Evolutionary conservation across 2,888 invertebrate species (phyloP).

Genomic region (Criorhina ranunculi): DNA sequence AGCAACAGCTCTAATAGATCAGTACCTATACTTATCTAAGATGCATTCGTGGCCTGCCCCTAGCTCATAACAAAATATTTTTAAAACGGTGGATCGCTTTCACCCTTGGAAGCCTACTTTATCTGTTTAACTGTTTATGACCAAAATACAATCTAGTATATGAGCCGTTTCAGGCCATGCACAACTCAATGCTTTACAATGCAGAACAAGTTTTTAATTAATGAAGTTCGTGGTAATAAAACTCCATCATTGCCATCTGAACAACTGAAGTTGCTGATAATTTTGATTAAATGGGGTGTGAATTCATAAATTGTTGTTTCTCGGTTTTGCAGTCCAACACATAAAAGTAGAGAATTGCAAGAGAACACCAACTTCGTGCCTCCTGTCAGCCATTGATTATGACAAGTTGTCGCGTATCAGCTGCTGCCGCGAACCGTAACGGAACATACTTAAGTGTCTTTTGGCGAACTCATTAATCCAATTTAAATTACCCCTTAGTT

Average conservation of each 20-base stretch:
- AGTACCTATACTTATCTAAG: no score
- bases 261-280: constrained; percentile 64
- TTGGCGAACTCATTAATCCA: constrained; percentile 74
- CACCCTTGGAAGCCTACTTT: background rate
- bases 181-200: background rate
- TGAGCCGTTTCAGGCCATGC: background rate
- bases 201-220: constrained; percentile 66
- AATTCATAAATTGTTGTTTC: constrained; percentile 72
- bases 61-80: no score
- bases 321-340: constrained; percentile 37
- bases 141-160: background rate
- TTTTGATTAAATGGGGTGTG: constrained; percentile 75
- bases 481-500: constrained; percentile 67
- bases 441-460: constrained; percentile 44
- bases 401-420: constrained; percentile 75
- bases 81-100: no score
- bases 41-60: no score
- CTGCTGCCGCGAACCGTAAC: constrained; percentile 49
- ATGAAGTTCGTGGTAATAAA: constrained; percentile 52
- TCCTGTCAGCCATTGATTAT: constrained; percentile 70
- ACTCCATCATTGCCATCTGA: constrained; percentile 70
- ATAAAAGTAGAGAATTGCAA: constrained; percentile 22
- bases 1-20: no score
- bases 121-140: no score
- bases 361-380: constrained; percentile 30